phyloP scores from a whole-genome alignment of 2,888 invertebrate species.

The Habroteleia sp. region DNA sequence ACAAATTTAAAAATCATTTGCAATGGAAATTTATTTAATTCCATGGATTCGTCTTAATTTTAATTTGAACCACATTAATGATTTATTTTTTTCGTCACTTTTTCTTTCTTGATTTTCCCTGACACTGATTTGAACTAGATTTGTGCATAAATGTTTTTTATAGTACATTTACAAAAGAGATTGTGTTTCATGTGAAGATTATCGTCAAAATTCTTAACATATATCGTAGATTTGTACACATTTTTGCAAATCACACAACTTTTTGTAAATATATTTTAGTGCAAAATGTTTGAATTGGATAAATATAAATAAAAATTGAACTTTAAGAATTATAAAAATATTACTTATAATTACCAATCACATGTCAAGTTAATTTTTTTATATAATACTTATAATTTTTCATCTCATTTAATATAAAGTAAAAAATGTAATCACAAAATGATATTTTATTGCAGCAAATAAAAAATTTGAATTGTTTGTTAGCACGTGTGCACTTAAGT shows the following conservation, averaged over 20 bases:
- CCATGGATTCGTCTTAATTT: conserved; percentile 4
- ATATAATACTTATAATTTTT: too few relatives aligned
- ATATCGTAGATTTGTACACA: conserved; percentile 32
- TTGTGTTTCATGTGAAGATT: conserved; percentile 5
- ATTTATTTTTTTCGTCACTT: conserved; percentile 10
- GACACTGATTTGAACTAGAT: conserved; percentile 43
- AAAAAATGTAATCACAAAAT: too few relatives aligned
- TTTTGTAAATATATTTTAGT: conserved; percentile 9
- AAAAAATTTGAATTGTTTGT: too few relatives aligned
- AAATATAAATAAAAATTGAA: neutral
- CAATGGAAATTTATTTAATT: neutral
- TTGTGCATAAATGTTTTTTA: conserved; percentile 35
- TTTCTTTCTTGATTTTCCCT: conserved; percentile 35
- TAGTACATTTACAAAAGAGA: conserved; percentile 25
- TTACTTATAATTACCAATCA: too few relatives aligned
- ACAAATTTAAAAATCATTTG: conserved; percentile 4
- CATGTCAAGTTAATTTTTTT: too few relatives aligned
- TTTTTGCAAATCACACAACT: conserved; percentile 35
- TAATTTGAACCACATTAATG: conserved; percentile 31
- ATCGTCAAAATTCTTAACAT: conserved; percentile 12
- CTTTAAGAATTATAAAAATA: too few relatives aligned
- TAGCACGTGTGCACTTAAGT: too few relatives aligned
- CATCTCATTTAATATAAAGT: too few relatives aligned
- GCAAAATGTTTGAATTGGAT: conserved; percentile 5
- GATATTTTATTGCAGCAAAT: too few relatives aligned